Conservation (phyloP, 2,888 invertebrate species). For the Tachina grossa region DNA sequence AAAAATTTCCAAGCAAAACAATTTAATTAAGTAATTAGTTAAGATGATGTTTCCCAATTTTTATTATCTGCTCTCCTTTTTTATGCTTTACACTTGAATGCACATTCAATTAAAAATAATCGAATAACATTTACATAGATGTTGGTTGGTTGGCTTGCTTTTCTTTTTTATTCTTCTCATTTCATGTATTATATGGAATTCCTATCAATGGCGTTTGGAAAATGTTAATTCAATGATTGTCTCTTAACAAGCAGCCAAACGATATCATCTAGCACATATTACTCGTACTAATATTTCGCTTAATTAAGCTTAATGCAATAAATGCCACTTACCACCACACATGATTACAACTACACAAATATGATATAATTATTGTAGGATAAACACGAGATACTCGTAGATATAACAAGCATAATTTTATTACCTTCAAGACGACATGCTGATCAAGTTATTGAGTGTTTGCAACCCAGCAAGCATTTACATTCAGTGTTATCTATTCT, state of each 20-base stretch:
- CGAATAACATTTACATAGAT: conserved; percentile 24
- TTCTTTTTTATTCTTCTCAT: not conserved
- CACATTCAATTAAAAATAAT: conserved; percentile 44
- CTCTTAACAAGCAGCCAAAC: conserved; percentile 44
- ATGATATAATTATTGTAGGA: conserved; percentile 22
- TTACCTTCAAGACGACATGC: conserved; percentile 34
- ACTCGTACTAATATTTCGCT: conserved; percentile 18
- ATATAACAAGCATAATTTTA: conserved; percentile 17
- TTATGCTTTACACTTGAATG: conserved; percentile 26
- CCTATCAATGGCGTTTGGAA: conserved; percentile 13
- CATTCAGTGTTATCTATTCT: not conserved
- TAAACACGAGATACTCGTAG: conserved; percentile 15
- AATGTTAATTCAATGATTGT: conserved; percentile 39
- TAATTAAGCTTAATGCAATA: conserved; percentile 55
- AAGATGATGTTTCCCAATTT: conserved; percentile 7
- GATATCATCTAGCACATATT: conserved; percentile 20
- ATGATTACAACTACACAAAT: conserved; percentile 5
- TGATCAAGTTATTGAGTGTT: conserved; percentile 38
- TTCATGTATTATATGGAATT: conserved; percentile 14
- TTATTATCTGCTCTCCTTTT: not conserved
- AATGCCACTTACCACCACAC: conserved; percentile 32
- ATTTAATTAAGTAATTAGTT: conserved; percentile 43
- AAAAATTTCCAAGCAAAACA: not conserved
- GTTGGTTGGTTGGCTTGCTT: not conserved
- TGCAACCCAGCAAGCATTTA: conserved; percentile 26